Evolutionary conservation across 1,140 invertebrate species (phyloP).

Genomic region (Neodiprion fabricii): DNA sequence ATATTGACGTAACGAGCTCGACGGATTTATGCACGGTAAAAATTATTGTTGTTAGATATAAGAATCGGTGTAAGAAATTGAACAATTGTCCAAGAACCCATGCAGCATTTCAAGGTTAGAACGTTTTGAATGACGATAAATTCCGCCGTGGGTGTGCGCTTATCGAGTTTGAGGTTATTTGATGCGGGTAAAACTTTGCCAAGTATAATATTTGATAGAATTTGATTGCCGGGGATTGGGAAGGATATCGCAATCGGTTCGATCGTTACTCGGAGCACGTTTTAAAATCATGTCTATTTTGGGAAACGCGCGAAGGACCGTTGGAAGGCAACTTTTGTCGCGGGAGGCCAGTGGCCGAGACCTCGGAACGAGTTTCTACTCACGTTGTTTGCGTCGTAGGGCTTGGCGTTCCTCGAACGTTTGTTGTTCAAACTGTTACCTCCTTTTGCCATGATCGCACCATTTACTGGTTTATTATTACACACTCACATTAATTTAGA

Average conservation of each 20-base stretch:
- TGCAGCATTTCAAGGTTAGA: conserved; percentile 33
- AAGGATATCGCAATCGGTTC: background rate
- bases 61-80: too few relatives aligned
- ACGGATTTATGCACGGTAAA: too few relatives aligned
- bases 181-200: background rate
- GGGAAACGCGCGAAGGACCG: conserved; percentile 26
- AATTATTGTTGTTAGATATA: too few relatives aligned
- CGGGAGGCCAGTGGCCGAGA: conserved; percentile 14
- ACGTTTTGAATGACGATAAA: conserved; percentile 22
- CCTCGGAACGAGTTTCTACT: conserved; percentile 36
- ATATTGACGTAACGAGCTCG: too few relatives aligned
- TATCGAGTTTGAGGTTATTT: conserved; percentile 47
- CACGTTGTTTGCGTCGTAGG: conserved; percentile 59
- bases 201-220: too few relatives aligned
- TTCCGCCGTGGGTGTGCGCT: conserved; percentile 4
- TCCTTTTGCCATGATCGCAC: conserved; percentile 43
- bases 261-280: background rate
- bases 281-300: conserved; percentile 19
- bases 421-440: conserved; percentile 44
- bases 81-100: too few relatives aligned
- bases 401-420: conserved; percentile 45
- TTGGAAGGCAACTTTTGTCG: conserved; percentile 17
- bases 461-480: background rate
- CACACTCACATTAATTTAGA: background rate
- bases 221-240: too few relatives aligned